These are phyloP conservation scores for Drosophila chauvacae DNA, from an alignment of 1,140 invertebrate species.

Conservation along the genomic window DNA sequence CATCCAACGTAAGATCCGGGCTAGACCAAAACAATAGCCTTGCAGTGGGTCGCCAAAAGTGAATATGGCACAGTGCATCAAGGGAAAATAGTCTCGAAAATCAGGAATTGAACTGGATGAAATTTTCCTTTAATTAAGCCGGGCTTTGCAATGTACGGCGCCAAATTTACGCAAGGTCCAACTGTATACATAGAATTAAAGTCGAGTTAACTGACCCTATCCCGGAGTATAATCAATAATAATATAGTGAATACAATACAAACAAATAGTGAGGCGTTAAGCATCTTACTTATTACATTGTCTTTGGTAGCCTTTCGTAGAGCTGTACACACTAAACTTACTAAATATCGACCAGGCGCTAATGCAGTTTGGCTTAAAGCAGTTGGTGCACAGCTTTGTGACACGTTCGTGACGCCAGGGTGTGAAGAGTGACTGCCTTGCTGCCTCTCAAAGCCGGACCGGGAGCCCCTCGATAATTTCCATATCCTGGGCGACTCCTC, in stretches of 20 bases:
- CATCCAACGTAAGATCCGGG: conserved; percentile 49
- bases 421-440: not conserved
- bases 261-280: not conserved
- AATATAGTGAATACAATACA: not conserved
- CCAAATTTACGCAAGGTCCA: too few species aligned
- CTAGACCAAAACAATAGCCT: conserved; percentile 66
- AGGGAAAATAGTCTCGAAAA: conserved; percentile 1
- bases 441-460: not conserved
- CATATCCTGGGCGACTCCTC: conserved; percentile 44
- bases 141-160: too few species aligned
- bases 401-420: conserved; percentile 10
- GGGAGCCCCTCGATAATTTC: conserved; percentile 34
- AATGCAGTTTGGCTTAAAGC: conserved; percentile 16
- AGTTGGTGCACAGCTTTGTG: conserved; percentile 17
- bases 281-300: not conserved
- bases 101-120: not conserved
- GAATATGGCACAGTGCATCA: conserved; percentile 9
- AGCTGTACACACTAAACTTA: conserved; percentile 9
- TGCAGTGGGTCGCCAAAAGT: conserved; percentile 31
- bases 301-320: not conserved
- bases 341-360: conserved; percentile 4
- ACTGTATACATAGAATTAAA: too few species aligned
- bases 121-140: not conserved
- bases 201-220: not conserved
- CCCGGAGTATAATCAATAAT: not conserved